Percentiles rank a stretch among this genome's conserved stretches.
Evolutionary conservation across 2,888 invertebrate genomes (phyloP).

Genomic region (Colletes collaris): DNA sequence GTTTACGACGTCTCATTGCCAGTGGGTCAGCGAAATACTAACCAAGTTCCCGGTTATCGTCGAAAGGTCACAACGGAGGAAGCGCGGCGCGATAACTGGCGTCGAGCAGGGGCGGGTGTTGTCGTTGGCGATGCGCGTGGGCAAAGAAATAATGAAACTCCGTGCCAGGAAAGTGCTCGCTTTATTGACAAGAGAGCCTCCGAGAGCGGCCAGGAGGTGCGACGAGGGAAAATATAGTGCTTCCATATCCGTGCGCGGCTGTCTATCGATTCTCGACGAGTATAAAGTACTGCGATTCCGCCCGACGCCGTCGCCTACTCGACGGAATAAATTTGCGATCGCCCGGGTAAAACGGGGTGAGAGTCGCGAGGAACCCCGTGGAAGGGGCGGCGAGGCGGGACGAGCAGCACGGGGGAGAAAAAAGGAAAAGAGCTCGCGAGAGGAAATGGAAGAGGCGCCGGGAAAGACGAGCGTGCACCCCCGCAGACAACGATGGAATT

Average conservation of each 20-base stretch:
- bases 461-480: conserved; percentile 57
- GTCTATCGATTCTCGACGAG: conserved; percentile 79
- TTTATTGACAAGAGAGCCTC: conserved; percentile 77
- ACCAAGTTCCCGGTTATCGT: conserved; percentile 45
- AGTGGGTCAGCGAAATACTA: conserved; percentile 57
- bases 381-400: conserved; percentile 34
- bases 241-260: conserved; percentile 74
- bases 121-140: conserved; percentile 37
- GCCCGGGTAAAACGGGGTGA: conserved; percentile 72
- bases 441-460: conserved; percentile 67
- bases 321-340: conserved; percentile 81
- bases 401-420: conserved; percentile 9
- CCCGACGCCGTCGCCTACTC: conserved; percentile 77
- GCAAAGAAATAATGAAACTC: conserved; percentile 78
- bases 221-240: conserved; percentile 73
- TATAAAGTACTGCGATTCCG: conserved; percentile 79
- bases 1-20: conserved; percentile 11
- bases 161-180: conserved; percentile 76
- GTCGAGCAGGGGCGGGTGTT: conserved; percentile 17
- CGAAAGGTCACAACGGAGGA: conserved; percentile 39
- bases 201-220: conserved; percentile 65
- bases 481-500: conserved; percentile 56
- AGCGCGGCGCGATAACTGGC: background rate
- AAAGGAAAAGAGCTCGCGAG: conserved; percentile 49
- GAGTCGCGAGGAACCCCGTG: conserved; percentile 61